Base-by-base conservation (phyloP, 2,797 vertebrate genomes). In the Xiphophorus birchmanni region DNA sequence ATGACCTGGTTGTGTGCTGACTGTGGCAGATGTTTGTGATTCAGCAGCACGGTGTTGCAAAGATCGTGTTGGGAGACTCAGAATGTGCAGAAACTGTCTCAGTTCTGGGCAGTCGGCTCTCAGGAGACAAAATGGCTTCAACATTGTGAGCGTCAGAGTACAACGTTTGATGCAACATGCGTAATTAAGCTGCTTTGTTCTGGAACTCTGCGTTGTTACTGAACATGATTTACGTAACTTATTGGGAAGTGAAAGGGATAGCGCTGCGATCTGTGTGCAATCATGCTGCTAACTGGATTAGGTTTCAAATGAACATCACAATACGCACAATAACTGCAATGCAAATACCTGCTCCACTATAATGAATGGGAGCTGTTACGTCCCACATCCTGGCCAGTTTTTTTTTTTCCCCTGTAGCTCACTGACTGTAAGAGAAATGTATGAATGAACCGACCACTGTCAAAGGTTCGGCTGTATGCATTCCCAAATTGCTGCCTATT, bases 21-120 rank as follows among this genome's bases (percentile, higher is more conserved):
- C 91, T 89, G 78, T 79, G 91, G 93, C 97, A 98, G 97, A 96
- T 97, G 97, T 96, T 95, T 97, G 95, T 94, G 93, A 97, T 97
- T 96, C 93, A 86, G 92, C 90, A 92, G 93, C 91, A 81, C 58
- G 72, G 77, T 87, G 90, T 86, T 87, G 91, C 88, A 90, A 89
- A 91, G 11, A 95, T 94, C 91, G 78, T 23, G 40, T 78, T 58
- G 82, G 83, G 82, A 80, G 82, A 91, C 93, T 95, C 95, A 84
- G 84, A 95, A 95, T 95, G 94, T 96, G 95, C 96, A 96, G 87
- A 86, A 94, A 93, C 94, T 87, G 78, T 90, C 90, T 73, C 69
- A 90, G 94, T 96, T 97, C 93, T 93, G 91, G 95, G 95, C 95
- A 96, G 94, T 93, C 95, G 94, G 95, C 92, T 95, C 91, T 92